A percentile compares a stretch with the other conserved stretches of the same genome.
Evolutionary conservation across 53 echinoderm and acorn worm genomes (phyloP).

Genomic region (Paracentrotus lividus): DNA sequence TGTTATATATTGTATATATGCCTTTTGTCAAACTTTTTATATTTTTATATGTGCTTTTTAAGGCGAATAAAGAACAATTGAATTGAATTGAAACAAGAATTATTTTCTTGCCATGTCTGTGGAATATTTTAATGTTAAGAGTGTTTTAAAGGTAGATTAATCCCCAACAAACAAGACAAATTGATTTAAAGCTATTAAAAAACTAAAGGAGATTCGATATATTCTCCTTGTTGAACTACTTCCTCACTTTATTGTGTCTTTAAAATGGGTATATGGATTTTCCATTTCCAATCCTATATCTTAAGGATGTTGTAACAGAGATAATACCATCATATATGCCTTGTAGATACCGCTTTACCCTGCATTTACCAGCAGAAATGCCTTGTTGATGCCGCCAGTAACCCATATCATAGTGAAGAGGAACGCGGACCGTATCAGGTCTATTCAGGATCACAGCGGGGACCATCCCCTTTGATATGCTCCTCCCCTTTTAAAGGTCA

Average conservation of each 20-base stretch:
- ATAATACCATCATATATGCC: constrained; percentile 25
- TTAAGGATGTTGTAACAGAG: not conserved
- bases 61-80: no score
- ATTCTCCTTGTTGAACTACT: not conserved
- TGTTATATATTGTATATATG: no score
- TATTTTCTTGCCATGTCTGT: no score
- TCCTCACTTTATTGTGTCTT: constrained; percentile 1
- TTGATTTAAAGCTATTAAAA: no score
- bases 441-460: constrained; percentile 34
- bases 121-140: no score
- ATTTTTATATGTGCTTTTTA: no score
- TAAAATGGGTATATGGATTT: constrained; percentile 5
- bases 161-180: no score
- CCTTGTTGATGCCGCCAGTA: constrained; percentile 24
- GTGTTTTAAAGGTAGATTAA: no score
- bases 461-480: constrained; percentile 15
- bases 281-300: not conserved
- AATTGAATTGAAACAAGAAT: no score
- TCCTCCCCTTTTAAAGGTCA: constrained; percentile 38
- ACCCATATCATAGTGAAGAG: not conserved
- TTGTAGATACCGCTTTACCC: constrained; percentile 25
- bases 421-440: not conserved
- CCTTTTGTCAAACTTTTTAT: no score
- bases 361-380: not conserved
- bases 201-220: not conserved